These are phyloP conservation scores for Dioctria linearis DNA, from an alignment of 2,888 invertebrate genomes.

Conservation along the genomic window DNA sequence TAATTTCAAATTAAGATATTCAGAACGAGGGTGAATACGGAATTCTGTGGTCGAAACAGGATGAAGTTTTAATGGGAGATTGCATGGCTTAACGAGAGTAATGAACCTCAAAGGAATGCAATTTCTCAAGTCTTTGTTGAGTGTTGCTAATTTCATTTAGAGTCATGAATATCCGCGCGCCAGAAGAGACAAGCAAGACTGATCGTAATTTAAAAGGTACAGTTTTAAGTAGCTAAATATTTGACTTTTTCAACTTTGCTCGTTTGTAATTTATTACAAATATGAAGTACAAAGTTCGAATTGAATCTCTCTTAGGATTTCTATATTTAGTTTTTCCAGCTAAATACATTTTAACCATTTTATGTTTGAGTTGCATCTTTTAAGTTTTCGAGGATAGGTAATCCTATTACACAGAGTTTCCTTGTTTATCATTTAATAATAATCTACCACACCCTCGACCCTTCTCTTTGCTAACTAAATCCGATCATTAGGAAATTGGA, in stretches of 20 bases:
- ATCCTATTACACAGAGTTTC: no score
- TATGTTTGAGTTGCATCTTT: no score
- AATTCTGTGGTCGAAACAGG: constrained; percentile 33
- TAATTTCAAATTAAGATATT: constrained; percentile 51
- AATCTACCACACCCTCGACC: no score
- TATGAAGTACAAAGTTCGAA: background rate
- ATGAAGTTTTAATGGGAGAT: constrained; percentile 56
- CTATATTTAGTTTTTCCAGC: no score
- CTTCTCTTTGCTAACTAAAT: no score
- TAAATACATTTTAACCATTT: no score
- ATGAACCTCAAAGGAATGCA: constrained; percentile 55
- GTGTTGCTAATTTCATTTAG: constrained; percentile 40
- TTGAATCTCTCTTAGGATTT: background rate
- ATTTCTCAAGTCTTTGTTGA: constrained; percentile 46
- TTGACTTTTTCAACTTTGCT: constrained; percentile 10
- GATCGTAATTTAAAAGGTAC: background rate
- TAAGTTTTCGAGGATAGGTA: no score
- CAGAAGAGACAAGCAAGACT: background rate
- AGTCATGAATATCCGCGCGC: background rate
- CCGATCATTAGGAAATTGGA: no score
- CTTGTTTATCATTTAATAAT: no score
- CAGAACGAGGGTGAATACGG: constrained; percentile 14
- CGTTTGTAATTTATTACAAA: background rate
- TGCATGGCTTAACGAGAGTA: constrained; percentile 55
- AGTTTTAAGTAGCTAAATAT: background rate